Evolutionary conservation across 1,140 invertebrate genomes (phyloP).

Genomic region (Diachasma alloeum): DNA sequence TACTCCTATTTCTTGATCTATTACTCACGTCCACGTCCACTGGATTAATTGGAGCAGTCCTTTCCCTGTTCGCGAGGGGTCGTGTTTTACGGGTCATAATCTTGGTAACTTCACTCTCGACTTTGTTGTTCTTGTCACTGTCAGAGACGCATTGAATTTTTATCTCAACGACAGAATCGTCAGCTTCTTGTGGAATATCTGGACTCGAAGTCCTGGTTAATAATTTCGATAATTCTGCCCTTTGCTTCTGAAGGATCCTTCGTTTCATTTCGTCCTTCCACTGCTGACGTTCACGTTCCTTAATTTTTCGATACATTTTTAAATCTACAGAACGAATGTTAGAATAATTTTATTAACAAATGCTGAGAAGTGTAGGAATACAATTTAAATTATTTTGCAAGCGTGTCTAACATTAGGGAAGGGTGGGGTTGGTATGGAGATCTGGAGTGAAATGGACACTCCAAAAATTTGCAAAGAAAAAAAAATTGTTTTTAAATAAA

Average conservation of each 20-base stretch:
- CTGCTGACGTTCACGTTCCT: slow-evolving; percentile 47
- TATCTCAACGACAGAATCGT: slow-evolving; percentile 44
- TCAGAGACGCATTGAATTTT: slow-evolving; percentile 41
- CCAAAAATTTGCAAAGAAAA: too few species aligned
- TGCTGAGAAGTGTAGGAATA: too few species aligned
- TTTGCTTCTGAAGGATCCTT: slow-evolving; percentile 49
- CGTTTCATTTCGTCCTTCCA: slow-evolving; percentile 50
- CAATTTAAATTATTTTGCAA: too few species aligned
- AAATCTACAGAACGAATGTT: slow-evolving; percentile 46
- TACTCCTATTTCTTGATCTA: background rate
- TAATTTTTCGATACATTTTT: slow-evolving; percentile 57
- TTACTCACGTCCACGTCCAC: background rate
- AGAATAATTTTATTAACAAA: slow-evolving; percentile 14
- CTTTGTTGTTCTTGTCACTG: slow-evolving; percentile 37
- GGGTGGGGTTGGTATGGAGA: too few species aligned
- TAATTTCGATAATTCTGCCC: slow-evolving; percentile 37
- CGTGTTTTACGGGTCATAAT: background rate
- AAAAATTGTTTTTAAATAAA: too few species aligned
- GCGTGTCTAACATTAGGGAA: too few species aligned
- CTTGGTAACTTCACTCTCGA: background rate
- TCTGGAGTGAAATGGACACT: too few species aligned
- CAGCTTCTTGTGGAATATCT: slow-evolving; percentile 21
- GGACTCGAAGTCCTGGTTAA: slow-evolving; percentile 28
- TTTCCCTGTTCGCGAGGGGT: background rate
- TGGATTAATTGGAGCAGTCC: background rate